Evolutionary conservation across 2,888 invertebrate genomes (phyloP).

Genomic region (Melieria omissa): DNA sequence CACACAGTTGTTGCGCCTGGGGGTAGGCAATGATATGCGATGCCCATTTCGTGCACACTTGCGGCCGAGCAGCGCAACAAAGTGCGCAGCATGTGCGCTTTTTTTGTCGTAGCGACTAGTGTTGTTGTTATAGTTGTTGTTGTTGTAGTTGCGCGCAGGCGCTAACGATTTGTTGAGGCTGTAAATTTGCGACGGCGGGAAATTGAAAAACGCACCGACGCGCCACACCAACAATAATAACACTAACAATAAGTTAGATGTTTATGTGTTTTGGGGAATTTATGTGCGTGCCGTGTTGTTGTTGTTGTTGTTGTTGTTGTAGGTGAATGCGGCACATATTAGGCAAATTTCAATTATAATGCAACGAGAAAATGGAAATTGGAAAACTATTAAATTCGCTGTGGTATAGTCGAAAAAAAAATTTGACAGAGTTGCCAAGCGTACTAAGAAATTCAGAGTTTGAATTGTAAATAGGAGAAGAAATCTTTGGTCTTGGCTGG

Average conservation of each 20-base stretch:
- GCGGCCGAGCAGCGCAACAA: conserved; percentile 1
- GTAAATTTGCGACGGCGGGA: conserved; percentile 30
- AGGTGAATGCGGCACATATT: no score
- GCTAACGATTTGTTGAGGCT: conserved; percentile 45
- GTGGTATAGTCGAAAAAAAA: no score
- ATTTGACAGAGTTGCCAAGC: no score
- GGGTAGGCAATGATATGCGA: conserved; percentile 59
- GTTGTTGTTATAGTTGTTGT: background rate
- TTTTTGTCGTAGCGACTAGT: no score
- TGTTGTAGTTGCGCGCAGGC: conserved; percentile 41
- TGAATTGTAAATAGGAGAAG: no score
- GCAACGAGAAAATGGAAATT: no score
- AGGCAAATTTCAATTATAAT: no score
- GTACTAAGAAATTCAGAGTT: no score
- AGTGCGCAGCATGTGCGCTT: background rate
- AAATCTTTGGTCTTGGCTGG: no score
- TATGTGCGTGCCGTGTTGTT: background rate
- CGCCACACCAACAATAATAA: conserved; percentile 10
- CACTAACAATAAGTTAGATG: conserved; percentile 13
- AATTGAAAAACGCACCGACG: conserved; percentile 24
- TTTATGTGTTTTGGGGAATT: conserved; percentile 21
- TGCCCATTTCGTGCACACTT: conserved; percentile 27
- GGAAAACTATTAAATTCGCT: no score
- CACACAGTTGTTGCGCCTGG: conserved; percentile 47
- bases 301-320: no score